Conservation (phyloP, 1,140 invertebrate species). For the Drosophila fuyamai region DNA sequence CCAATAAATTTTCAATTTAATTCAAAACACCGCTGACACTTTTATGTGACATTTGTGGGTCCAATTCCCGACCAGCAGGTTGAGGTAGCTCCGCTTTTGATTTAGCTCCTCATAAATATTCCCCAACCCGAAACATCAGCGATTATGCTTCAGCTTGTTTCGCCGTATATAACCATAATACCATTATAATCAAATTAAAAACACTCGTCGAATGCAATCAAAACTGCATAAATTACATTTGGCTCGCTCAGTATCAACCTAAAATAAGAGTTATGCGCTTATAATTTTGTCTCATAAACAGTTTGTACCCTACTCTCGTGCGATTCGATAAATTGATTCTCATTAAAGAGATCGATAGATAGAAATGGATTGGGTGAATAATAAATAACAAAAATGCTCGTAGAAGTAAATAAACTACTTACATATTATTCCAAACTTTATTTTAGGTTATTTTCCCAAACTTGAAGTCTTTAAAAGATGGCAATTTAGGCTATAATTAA, state of each 20-base stretch:
- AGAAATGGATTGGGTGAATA: too few relatives aligned
- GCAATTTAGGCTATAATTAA: too few relatives aligned
- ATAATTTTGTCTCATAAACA: constrained; percentile 55
- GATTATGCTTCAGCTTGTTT: constrained; percentile 54
- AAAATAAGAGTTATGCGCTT: constrained; percentile 67
- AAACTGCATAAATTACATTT: constrained; percentile 76
- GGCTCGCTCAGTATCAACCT: constrained; percentile 26
- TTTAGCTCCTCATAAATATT: constrained; percentile 61
- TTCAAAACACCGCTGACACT: constrained; percentile 52
- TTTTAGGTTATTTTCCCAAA: too few relatives aligned
- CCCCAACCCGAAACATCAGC: constrained; percentile 14
- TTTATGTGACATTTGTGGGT: constrained; percentile 65
- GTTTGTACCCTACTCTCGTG: constrained; percentile 22
- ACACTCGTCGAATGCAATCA: constrained; percentile 79
- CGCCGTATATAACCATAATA: constrained; percentile 71
- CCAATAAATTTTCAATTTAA: constrained; percentile 61
- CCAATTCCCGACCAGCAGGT: constrained; percentile 15
- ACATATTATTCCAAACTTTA: too few relatives aligned
- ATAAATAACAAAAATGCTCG: too few relatives aligned
- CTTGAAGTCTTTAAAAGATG: too few relatives aligned
- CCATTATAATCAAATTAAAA: constrained; percentile 81
- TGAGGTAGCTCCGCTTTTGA: constrained; percentile 39
- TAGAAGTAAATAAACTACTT: too few relatives aligned
- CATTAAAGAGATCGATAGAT: background rate
- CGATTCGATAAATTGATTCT: background rate